A percentile compares a stretch with the other conserved stretches of the same genome.
These are phyloP conservation scores for Rhegmatorhina hoffmannsi DNA, from an alignment of 2,113 vertebrate species.

Conservation along the genomic window DNA sequence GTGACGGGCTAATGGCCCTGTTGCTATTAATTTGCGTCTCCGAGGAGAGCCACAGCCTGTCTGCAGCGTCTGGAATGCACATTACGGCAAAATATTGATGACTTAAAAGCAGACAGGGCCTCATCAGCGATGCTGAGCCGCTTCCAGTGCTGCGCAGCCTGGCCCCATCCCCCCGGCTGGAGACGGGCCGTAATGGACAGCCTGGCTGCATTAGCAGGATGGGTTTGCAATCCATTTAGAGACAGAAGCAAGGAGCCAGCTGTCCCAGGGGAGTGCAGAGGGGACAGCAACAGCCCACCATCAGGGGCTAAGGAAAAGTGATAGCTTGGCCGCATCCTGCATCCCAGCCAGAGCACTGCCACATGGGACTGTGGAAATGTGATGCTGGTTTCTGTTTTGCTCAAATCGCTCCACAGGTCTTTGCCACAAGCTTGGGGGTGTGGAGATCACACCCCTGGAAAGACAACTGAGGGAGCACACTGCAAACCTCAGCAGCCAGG, in stretches of 20 bases:
- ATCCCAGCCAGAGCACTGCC: accelerated
- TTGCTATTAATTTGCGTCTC: slow-evolving; percentile 71
- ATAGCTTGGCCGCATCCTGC: accelerated
- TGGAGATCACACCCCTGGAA: accelerated
- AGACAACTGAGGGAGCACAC: not conserved
- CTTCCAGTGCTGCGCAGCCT: not conserved
- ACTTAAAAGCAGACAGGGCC: slow-evolving; percentile 66
- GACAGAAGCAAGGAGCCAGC: not conserved
- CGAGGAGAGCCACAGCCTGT: slow-evolving; percentile 53
- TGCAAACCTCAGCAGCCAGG: not conserved
- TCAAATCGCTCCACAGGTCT: not conserved
- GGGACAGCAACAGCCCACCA: not conserved
- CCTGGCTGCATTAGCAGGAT: slow-evolving; percentile 31
- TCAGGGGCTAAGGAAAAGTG: not conserved
- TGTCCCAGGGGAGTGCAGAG: not conserved
- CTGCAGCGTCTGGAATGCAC: slow-evolving; percentile 64
- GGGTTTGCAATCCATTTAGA: slow-evolving; percentile 48
- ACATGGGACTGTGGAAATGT: accelerated
- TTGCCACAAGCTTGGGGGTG: not conserved
- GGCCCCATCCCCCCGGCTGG: not conserved
- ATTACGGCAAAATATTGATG: slow-evolving; percentile 67
- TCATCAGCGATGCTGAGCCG: slow-evolving; percentile 35
- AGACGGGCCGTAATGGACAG: not conserved
- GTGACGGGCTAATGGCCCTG: slow-evolving; percentile 69
- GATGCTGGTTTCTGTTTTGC: not conserved